These are phyloP conservation scores for Brachyistius frenatus DNA, from an alignment of 2,113 vertebrate genomes.

Conservation along the genomic window DNA sequence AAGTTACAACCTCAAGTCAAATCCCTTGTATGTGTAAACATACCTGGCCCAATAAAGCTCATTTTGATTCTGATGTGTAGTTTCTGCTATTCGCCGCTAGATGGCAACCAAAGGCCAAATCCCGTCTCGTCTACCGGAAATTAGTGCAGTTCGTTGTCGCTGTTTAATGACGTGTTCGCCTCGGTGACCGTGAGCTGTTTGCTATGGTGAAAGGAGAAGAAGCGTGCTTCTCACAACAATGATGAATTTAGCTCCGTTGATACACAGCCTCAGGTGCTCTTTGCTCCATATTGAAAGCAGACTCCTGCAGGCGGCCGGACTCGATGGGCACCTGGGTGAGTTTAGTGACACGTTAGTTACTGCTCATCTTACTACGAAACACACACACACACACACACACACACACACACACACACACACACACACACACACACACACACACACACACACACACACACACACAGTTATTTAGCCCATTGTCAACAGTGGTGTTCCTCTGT, in stretches of 20 bases:
- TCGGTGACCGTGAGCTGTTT: constrained; percentile 66
- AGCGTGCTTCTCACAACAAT: constrained; percentile 24
- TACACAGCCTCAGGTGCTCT: constrained; percentile 74
- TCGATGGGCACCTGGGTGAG: constrained; percentile 80
- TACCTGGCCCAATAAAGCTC: too few relatives aligned
- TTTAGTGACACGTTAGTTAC: neutral
- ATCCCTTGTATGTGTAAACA: too few relatives aligned
- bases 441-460: too few relatives aligned
- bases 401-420: too few relatives aligned
- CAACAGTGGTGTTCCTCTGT: too few relatives aligned
- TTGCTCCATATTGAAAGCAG: constrained; percentile 75
- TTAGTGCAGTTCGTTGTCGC: constrained; percentile 50
- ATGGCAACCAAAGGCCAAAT: neutral
- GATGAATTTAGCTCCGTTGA: constrained; percentile 71
- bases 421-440: too few relatives aligned
- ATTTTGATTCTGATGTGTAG: neutral
- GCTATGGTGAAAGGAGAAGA: constrained; percentile 1
- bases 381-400: too few relatives aligned
- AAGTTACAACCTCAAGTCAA: too few relatives aligned
- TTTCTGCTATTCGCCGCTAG: neutral
- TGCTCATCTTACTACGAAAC: neutral
- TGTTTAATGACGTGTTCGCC: constrained; percentile 33
- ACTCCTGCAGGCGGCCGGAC: constrained; percentile 72
- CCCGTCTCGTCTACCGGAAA: fast-evolving
- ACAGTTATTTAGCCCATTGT: too few relatives aligned